Evolutionary conservation across 2,113 vertebrate genomes (phyloP).

Genomic region (Antechinus flavipes): DNA sequence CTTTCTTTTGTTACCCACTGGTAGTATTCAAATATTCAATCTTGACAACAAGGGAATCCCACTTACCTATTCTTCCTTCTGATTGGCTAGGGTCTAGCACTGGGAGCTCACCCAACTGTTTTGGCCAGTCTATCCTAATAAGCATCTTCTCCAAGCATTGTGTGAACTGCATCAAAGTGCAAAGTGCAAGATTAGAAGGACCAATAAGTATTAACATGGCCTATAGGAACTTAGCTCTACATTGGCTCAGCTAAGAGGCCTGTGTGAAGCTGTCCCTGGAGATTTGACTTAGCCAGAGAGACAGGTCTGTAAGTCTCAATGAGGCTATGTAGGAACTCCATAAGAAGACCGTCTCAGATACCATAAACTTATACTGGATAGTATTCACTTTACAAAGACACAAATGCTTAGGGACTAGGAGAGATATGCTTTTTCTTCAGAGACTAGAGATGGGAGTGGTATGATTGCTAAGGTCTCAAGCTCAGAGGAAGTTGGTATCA

Average conservation of each 20-base stretch:
- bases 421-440: neutral
- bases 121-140: neutral
- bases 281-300: neutral
- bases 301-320: neutral
- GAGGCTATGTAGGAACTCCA: neutral
- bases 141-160: neutral
- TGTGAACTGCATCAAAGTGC: neutral
- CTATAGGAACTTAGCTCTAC: neutral
- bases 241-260: neutral
- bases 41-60: neutral
- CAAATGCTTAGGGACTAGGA: neutral
- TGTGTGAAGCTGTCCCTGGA: neutral
- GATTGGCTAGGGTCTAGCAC: neutral
- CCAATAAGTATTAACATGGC: neutral
- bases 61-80: neutral
- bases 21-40: neutral
- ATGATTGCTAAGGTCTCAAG: neutral
- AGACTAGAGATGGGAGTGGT: neutral
- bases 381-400: neutral
- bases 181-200: neutral
- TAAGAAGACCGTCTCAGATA: neutral
- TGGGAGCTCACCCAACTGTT: neutral
- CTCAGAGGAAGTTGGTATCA: neutral
- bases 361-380: neutral
- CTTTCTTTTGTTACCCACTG: neutral